phyloP scores from a whole-genome alignment of 2,113 vertebrate genomes.

The Chaetodon trifascialis region DNA sequence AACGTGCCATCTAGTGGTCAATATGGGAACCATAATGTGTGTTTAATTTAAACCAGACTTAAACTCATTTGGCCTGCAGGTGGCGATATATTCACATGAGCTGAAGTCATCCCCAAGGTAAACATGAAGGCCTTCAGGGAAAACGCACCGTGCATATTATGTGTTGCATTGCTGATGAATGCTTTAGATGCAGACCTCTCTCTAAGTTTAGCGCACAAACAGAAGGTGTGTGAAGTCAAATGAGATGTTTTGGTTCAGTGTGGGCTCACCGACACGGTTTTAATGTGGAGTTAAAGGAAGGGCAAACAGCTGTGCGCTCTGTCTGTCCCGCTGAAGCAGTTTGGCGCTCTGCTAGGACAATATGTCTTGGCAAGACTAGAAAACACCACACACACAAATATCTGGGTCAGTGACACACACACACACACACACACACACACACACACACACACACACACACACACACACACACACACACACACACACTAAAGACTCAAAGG shows the following conservation, averaged over 20 bases:
- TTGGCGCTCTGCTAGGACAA: constrained; percentile 32
- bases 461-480: no score
- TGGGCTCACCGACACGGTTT: not conserved
- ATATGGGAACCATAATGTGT: not conserved
- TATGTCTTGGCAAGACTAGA: constrained; percentile 36
- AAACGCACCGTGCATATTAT: not conserved
- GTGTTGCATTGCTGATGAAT: not conserved
- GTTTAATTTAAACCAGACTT: not conserved
- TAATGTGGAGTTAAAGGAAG: constrained; percentile 7
- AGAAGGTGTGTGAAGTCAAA: not conserved
- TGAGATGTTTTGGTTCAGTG: not conserved
- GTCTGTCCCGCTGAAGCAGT: constrained; percentile 12
- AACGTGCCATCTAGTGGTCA: constrained; percentile 63
- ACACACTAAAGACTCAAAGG: not conserved
- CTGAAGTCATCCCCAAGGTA: not conserved
- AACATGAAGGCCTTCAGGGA: not conserved
- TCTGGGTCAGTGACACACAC: constrained; percentile 26
- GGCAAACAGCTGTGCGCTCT: constrained; percentile 48
- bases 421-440: constrained; percentile 23
- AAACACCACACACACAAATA: constrained; percentile 38
- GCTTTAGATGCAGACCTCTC: not conserved
- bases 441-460: no score
- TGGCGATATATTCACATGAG: not conserved
- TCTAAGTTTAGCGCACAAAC: not conserved
- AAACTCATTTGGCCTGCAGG: constrained; percentile 25